A percentile compares a stretch with the other conserved stretches of the same genome.
These are phyloP conservation scores for Caprella mutica DNA, from an alignment of 2,888 invertebrate species.

Conservation along the genomic window DNA sequence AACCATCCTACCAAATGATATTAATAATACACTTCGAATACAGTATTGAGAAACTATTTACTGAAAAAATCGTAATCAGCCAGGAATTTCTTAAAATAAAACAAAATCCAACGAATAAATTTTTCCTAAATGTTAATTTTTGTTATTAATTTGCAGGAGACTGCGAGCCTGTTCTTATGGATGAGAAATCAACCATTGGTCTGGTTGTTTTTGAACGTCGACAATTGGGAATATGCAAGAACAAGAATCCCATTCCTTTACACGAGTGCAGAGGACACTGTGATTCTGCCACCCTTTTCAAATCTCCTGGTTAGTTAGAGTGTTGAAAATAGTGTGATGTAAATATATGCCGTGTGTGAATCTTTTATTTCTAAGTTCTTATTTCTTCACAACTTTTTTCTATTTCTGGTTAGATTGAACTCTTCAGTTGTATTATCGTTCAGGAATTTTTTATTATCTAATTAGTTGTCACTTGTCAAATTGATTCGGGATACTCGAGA, in stretches of 20 bases:
- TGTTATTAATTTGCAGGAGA: slow-evolving; percentile 19
- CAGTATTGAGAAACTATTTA: not conserved
- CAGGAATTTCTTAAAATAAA: too few relatives aligned
- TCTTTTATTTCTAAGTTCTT: too few relatives aligned
- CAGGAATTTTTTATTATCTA: too few relatives aligned
- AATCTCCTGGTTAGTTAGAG: slow-evolving; percentile 11
- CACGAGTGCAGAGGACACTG: slow-evolving; percentile 35
- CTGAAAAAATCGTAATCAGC: too few relatives aligned
- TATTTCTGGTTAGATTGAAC: too few relatives aligned
- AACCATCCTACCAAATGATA: not conserved
- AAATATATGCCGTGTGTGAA: not conserved
- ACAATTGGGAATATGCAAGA: slow-evolving; percentile 33
- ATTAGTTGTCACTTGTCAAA: too few relatives aligned
- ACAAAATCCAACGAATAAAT: too few relatives aligned
- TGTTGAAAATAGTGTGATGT: not conserved
- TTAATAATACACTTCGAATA: not conserved
- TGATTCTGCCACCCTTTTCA: slow-evolving; percentile 34
- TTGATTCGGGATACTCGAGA: too few relatives aligned
- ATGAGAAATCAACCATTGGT: slow-evolving; percentile 33
- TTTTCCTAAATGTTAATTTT: too few relatives aligned
- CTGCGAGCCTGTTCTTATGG: slow-evolving; percentile 30
- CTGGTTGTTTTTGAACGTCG: slow-evolving; percentile 30
- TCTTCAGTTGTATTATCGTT: too few relatives aligned
- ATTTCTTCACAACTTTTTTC: too few relatives aligned
- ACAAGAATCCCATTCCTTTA: slow-evolving; percentile 34